These are phyloP conservation scores for Pseudococcus jackbeardsleyi DNA, from an alignment of 2,888 invertebrate genomes.

Conservation along the genomic window DNA sequence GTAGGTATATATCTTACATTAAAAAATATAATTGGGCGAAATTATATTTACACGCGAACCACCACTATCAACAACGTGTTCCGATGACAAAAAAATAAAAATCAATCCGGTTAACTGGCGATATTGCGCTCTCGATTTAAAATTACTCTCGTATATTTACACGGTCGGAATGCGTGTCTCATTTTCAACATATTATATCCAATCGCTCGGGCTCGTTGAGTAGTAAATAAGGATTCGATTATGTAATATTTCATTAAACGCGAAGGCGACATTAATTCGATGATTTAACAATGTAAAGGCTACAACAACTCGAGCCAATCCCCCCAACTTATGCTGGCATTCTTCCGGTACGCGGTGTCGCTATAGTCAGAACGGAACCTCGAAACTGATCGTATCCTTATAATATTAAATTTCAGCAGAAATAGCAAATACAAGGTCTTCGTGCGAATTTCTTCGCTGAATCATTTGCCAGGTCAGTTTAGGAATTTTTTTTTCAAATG, in stretches of 20 bases:
- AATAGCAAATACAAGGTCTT: background rate
- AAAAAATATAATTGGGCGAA: slow-evolving; percentile 11
- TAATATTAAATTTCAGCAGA: background rate
- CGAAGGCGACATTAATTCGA: slow-evolving; percentile 31
- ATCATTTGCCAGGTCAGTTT: background rate
- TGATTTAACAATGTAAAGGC: slow-evolving; percentile 38
- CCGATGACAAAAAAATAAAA: background rate
- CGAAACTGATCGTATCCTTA: slow-evolving; percentile 31
- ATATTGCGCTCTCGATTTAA: slow-evolving; percentile 26
- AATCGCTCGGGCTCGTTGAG: background rate
- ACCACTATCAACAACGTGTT: background rate
- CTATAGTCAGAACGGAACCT: background rate
- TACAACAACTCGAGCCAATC: slow-evolving; percentile 1
- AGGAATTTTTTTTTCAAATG: background rate
- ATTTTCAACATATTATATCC: background rate
- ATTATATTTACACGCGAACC: background rate
- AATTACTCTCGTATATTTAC: slow-evolving; percentile 8
- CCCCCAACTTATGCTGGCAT: background rate
- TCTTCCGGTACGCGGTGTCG: background rate
- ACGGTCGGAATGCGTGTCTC: background rate
- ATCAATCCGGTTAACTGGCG: slow-evolving; percentile 27
- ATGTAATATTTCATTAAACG: slow-evolving; percentile 28
- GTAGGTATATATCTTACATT: background rate
- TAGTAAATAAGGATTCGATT: background rate
- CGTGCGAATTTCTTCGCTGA: background rate